A percentile compares a stretch with the other conserved stretches of the same genome.
Conservation (phyloP, 2,797 vertebrate species). For the Halcyon chelicuti region DNA sequence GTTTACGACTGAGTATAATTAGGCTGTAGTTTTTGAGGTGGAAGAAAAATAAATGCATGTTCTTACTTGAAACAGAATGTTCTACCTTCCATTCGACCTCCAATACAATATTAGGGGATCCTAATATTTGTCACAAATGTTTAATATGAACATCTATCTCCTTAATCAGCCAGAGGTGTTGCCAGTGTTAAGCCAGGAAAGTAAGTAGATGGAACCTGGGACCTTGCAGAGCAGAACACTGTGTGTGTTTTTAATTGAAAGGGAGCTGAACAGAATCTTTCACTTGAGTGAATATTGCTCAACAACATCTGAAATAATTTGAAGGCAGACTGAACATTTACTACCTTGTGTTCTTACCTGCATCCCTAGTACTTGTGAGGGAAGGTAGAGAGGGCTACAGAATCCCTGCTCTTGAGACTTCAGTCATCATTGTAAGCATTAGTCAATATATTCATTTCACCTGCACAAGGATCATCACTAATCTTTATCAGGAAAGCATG, state of each 20-base stretch:
- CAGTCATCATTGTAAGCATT: not conserved
- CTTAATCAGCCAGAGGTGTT: not conserved
- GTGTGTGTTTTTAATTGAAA: not conserved
- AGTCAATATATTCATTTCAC: not conserved
- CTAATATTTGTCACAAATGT: not conserved
- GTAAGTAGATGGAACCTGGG: not conserved
- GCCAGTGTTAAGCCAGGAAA: not conserved
- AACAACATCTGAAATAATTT: not conserved
- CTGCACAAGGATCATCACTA: not conserved
- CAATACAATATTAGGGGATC: not conserved
- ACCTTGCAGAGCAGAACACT: not conserved
- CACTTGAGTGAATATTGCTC: not conserved
- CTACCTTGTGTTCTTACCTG: not conserved
- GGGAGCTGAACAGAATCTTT: not conserved
- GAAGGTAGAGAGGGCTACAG: not conserved
- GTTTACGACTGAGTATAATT: not conserved
- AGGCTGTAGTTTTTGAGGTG: not conserved
- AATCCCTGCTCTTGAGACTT: not conserved
- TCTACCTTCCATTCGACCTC: not conserved
- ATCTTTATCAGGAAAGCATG: not conserved
- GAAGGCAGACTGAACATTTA: not conserved
- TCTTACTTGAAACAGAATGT: not conserved
- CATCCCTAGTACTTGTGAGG: not conserved
- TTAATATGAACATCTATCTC: conserved; percentile 18
- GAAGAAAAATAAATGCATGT: not conserved